Evolutionary conservation across 1,140 invertebrate genomes (phyloP).

Genomic region (Pristionchus pacificus): DNA sequence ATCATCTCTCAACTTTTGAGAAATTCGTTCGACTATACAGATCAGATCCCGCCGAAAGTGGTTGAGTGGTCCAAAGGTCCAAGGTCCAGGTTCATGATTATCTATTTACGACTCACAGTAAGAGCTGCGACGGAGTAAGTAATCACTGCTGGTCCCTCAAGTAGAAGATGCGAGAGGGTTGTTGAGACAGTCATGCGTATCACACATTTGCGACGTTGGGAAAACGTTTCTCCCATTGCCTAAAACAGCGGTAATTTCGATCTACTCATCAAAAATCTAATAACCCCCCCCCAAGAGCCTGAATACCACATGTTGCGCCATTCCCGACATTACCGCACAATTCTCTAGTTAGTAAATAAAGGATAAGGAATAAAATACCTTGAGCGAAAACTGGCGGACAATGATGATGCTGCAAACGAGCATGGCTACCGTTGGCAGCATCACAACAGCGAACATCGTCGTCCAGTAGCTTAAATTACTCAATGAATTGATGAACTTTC

Average conservation of each 20-base stretch:
- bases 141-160: constrained; percentile 51
- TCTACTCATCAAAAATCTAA: too few species aligned
- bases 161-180: constrained; percentile 49
- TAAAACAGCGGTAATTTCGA: too few species aligned
- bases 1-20: constrained; percentile 35
- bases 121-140: constrained; percentile 48
- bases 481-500: too few species aligned
- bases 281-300: neutral
- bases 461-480: constrained; percentile 45
- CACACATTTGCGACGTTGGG: constrained; percentile 52
- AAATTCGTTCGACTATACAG: too few species aligned
- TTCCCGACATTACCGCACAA: constrained; percentile 15
- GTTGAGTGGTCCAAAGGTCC: constrained; percentile 7
- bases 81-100: constrained; percentile 9
- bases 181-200: constrained; percentile 54
- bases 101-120: constrained; percentile 11
- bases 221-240: constrained; percentile 52
- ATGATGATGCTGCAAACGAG: constrained; percentile 50
- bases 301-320: neutral
- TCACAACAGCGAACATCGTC: constrained; percentile 47
- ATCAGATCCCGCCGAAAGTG: too few species aligned
- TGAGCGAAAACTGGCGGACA: constrained; percentile 50
- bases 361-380: too few species aligned
- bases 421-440: constrained; percentile 51
- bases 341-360: too few species aligned